A percentile compares a stretch with the other conserved stretches of the same genome.
Conservation (phyloP, 2,888 invertebrate species). For the Aphodius granarius region DNA sequence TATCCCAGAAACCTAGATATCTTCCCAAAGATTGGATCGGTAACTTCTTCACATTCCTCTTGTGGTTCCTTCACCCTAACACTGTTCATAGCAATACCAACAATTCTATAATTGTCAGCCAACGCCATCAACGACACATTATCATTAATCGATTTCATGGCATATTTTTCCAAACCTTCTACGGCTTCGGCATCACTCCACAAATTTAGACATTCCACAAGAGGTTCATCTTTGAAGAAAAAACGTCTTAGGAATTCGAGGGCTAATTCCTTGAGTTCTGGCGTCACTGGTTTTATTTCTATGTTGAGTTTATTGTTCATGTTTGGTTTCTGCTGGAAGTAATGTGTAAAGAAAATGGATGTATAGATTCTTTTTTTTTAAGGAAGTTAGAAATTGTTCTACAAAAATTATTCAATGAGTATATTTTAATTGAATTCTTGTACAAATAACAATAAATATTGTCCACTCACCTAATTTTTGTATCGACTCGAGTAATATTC, state of each 20-base stretch:
- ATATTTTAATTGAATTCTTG: no score
- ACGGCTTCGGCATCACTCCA: slow-evolving; percentile 63
- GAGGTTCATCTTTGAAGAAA: slow-evolving; percentile 73
- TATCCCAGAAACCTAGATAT: slow-evolving; percentile 63
- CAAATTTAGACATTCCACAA: slow-evolving; percentile 64
- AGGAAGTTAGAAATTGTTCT: no score
- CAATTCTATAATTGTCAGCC: slow-evolving; percentile 59
- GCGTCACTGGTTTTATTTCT: slow-evolving; percentile 50
- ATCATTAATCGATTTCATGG: slow-evolving; percentile 58
- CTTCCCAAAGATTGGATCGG: slow-evolving; percentile 65
- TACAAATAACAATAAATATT: no score
- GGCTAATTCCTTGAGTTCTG: slow-evolving; percentile 55
- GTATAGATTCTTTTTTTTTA: no score
- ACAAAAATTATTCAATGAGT: no score
- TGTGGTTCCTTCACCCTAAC: slow-evolving; percentile 45
- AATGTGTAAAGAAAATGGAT: no score
- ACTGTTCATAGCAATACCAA: slow-evolving; percentile 50
- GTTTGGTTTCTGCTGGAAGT: not conserved
- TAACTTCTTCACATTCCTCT: slow-evolving; percentile 56
- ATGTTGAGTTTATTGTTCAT: slow-evolving; percentile 43
- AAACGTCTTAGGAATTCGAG: slow-evolving; percentile 60
- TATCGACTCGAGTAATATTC: not conserved
- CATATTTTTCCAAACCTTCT: slow-evolving; percentile 65
- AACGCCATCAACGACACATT: slow-evolving; percentile 67
- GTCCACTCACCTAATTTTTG: no score